Evolutionary conservation across 1,140 invertebrate genomes (phyloP).

Genomic region (Dreissena rostriformis): DNA sequence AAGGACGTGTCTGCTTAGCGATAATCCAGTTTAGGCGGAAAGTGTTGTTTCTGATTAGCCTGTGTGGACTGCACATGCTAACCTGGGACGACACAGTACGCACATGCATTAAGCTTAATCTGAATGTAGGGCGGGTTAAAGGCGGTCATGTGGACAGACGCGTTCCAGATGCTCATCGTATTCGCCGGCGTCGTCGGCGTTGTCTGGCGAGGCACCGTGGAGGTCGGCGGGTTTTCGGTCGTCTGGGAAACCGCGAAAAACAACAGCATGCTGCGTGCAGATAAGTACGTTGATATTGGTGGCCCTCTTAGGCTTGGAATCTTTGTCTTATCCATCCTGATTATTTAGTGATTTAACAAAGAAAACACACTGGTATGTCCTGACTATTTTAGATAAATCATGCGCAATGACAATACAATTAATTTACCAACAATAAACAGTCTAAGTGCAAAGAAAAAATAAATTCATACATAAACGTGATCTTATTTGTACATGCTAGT

Average conservation of each 20-base stretch:
- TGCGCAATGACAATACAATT: too few species aligned
- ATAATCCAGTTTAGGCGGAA: too few species aligned
- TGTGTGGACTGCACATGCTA: too few species aligned
- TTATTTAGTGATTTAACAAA: background rate
- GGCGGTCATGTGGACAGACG: conserved; percentile 77
- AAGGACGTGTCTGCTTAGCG: too few species aligned
- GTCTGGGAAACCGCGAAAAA: conserved; percentile 86
- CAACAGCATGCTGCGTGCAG: conserved; percentile 34
- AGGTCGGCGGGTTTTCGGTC: conserved; percentile 86
- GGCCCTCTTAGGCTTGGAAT: too few species aligned
- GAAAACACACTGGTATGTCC: background rate
- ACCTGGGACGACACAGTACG: too few species aligned
- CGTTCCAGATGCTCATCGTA: conserved; percentile 65
- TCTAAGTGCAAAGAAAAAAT: too few species aligned
- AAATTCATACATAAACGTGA: too few species aligned
- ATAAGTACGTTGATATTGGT: conserved; percentile 17
- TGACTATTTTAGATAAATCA: background rate
- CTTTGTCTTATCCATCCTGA: too few species aligned
- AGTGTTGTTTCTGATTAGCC: too few species aligned
- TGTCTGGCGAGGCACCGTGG: conserved; percentile 82
- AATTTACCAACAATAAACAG: too few species aligned
- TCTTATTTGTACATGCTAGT: too few species aligned
- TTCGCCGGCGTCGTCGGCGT: conserved; percentile 59
- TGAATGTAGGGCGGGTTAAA: conserved; percentile 73
- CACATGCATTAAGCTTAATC: background rate